Evolutionary conservation across 2,797 vertebrate species (phyloP).

Genomic region (Meda fulgida): DNA sequence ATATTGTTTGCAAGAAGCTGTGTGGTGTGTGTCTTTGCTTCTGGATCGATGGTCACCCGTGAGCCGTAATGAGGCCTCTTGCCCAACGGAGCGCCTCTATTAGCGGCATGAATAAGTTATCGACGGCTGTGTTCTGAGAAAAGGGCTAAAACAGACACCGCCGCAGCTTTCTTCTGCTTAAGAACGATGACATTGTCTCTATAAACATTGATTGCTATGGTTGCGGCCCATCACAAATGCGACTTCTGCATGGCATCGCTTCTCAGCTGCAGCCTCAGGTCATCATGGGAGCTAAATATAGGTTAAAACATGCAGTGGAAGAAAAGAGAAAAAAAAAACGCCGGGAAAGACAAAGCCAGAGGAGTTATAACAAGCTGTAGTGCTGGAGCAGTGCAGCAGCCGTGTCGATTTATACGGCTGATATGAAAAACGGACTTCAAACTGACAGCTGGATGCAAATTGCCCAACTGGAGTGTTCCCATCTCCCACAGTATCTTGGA

Average conservation of each 20-base stretch:
- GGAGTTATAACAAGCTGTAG: background rate
- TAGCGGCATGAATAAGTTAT: conserved; percentile 77
- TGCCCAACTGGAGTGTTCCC: background rate
- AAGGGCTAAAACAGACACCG: conserved; percentile 50
- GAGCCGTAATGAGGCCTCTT: conserved; percentile 72
- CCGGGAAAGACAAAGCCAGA: conserved; percentile 1
- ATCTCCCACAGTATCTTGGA: background rate
- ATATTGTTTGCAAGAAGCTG: background rate
- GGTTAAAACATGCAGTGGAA: background rate
- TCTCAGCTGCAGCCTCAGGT: background rate
- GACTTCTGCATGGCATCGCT: background rate
- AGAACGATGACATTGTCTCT: background rate
- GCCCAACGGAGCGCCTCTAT: conserved; percentile 69
- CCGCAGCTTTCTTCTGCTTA: background rate
- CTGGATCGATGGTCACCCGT: conserved; percentile 76
- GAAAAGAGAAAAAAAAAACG: background rate
- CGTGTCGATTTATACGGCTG: background rate
- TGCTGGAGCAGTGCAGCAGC: background rate
- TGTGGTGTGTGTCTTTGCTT: conserved; percentile 35
- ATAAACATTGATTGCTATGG: conserved; percentile 9
- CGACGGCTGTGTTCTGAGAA: conserved; percentile 54
- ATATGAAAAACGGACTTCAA: conserved; percentile 5
- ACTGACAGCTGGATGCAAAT: conserved; percentile 30
- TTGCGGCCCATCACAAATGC: background rate
- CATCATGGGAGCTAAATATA: conserved; percentile 15